Evolutionary conservation across 2,797 vertebrate genomes (phyloP), one percentile per base, ranked within the genome.

Genomic region (Cossypha heuglini): DNA sequence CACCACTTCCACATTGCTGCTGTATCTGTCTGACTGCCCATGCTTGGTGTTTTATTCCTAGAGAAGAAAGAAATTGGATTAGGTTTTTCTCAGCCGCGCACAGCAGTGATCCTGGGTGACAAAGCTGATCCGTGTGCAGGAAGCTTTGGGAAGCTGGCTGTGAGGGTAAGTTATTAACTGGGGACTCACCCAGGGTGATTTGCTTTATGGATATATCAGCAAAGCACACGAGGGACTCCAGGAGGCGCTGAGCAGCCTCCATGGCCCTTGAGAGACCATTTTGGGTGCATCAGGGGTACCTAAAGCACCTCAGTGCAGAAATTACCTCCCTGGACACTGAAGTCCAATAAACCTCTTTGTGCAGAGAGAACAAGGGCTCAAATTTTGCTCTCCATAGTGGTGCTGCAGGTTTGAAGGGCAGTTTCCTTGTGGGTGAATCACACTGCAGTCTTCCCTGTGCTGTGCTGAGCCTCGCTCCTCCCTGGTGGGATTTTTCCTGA

Each of bases 31-130:
- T 86, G 81, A 5, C 57, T 76, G 69, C 54, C 45, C 0, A 5
- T 0, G 42, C 61, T 69, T 55, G 45, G 62, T 87, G n/a, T 80
- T 91, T 93, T 79, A 81, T 74, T 82, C 86, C 72, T 74, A 75
- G 77, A 89, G 92, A 92, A 76, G 75, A 71, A 48, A 74, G 61
- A 90, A 93, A 87, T 72, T 64, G 37, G 90, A 77, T 84, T 95
- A 57, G 54, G 5, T 62, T 83, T 90, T 83, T 72, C 22, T 10
- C 63, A 76, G 68, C 57, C 42, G 3, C 0, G 7, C 81, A 33
- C 31, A 38, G 73, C 9, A 0, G 63, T 69, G 80, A 67, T 85
- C 48, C 87, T 15, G 55, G 42, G 48, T 86, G 29, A 55, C n/a
- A 11, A 49, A 63, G 85, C 52, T 38, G 51, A 74, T 74, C 48